Evolutionary conservation across 1,140 invertebrate genomes (phyloP), one percentile per base, ranked within the genome.

Genomic region (Magallana angulata): DNA sequence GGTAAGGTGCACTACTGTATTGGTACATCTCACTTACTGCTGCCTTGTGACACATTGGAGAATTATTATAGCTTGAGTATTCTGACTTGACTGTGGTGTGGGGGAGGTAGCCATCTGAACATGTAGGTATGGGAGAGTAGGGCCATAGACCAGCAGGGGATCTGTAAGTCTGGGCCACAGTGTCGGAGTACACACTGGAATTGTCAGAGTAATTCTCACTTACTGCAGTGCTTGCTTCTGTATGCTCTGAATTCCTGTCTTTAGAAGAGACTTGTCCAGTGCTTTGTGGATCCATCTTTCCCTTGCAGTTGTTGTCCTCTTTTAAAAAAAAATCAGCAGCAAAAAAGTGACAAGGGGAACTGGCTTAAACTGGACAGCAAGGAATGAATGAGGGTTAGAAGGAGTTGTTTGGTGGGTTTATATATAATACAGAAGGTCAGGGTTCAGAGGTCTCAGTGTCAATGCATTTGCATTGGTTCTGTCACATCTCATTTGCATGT

Each of bases 381-480:
- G 16, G n/a, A 57, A 57, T 82, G 81, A 57, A 57, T 82, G 16
- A 11, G 76, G 4, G 48, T 56, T 80, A 8, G 8, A 71, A 30
- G 30, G 64, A 7, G 11, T 11, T 76, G 36, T 76, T 76, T 71
- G 18, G 68, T 30, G 36, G 68, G 12, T 30, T 30, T 76, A 12
- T 82, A 82, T 48, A 48, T 82, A 82, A n/a, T 57, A 48, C 9
- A n/a, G 5, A 82, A 56, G 81, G 14, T 82, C 11, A 82, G 30
- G 8, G 81, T 36, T 82, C 8, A 57, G 57, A 82, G 81, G 14
- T 82, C 81, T 82, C 81, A 82, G 57, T 82, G 85, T 59, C 85
- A 86, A n/a, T 86, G 85, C 30, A 24, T 18, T 48, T 86, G 18
- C 18, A 86, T 86, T 86, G 85, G 85, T 64, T 57, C 57, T 64